Evolutionary conservation across 92 coral and sea anemone species (phyloP).

Genomic region (Scolanthus callimorphus): DNA sequence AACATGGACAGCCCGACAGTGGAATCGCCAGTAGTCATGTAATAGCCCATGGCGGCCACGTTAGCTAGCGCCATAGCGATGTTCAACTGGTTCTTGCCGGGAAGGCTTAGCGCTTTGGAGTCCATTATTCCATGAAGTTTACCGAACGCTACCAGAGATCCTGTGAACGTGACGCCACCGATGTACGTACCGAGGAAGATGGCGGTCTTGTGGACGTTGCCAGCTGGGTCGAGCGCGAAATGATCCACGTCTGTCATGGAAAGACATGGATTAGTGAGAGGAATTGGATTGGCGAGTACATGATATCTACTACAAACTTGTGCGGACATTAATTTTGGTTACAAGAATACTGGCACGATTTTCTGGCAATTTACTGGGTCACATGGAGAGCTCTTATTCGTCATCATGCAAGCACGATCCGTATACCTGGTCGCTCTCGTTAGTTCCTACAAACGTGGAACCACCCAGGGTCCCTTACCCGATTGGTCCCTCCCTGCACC

Average conservation of each 20-base stretch:
- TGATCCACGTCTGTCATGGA: constrained; percentile 82
- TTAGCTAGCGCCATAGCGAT: constrained; percentile 88
- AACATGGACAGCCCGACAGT: constrained; percentile 82
- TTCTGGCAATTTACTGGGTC: too few species aligned
- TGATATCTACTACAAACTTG: too few species aligned
- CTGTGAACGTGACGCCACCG: constrained; percentile 96
- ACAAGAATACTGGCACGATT: too few species aligned
- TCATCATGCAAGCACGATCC: too few species aligned
- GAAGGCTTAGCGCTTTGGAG: constrained; percentile 75
- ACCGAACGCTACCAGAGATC: constrained; percentile 95
- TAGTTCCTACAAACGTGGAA: too few species aligned
- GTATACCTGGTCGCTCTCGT: too few species aligned
- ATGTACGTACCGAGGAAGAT: constrained; percentile 92
- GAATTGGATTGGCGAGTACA: too few species aligned
- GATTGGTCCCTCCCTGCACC: too few species aligned
- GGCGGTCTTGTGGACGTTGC: constrained; percentile 96
- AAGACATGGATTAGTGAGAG: too few species aligned
- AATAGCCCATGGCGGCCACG: constrained; percentile 93
- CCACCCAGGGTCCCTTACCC: too few species aligned
- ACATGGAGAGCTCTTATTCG: too few species aligned
- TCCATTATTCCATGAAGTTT: constrained; percentile 86
- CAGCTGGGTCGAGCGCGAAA: constrained; percentile 87
- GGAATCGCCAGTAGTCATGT: constrained; percentile 81
- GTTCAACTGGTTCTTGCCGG: constrained; percentile 88
- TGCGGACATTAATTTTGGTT: too few species aligned